These are phyloP conservation scores for Manduca sexta DNA, from an alignment of 1,140 invertebrate genomes.

Conservation along the genomic window DNA sequence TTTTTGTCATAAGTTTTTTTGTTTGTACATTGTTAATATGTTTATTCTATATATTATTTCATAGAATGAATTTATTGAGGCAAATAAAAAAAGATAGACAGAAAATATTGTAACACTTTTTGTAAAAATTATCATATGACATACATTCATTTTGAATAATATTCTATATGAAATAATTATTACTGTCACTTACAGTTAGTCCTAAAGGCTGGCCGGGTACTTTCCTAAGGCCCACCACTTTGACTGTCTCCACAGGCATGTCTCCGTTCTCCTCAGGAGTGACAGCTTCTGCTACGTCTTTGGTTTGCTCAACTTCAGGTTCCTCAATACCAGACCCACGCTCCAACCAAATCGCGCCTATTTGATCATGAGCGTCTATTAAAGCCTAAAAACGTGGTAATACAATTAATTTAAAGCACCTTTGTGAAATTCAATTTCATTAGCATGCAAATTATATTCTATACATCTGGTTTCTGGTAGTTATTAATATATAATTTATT, in stretches of 20 bases:
- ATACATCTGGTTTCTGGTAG: no score
- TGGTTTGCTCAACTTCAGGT: slow-evolving; percentile 29
- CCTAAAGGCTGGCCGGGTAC: slow-evolving; percentile 92
- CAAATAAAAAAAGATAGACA: no score
- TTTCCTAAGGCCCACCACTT: slow-evolving; percentile 92
- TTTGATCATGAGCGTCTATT: slow-evolving; percentile 75
- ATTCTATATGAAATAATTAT: not conserved
- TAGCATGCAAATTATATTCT: not conserved
- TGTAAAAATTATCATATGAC: no score
- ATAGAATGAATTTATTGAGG: no score
- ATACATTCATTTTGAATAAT: no score
- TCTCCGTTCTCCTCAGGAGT: slow-evolving; percentile 71
- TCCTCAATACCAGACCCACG: slow-evolving; percentile 70
- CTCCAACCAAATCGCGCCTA: slow-evolving; percentile 74
- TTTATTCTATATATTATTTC: no score
- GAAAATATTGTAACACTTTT: no score
- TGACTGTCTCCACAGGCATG: slow-evolving; percentile 84
- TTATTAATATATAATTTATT: no score
- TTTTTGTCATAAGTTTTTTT: no score
- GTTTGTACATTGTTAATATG: no score
- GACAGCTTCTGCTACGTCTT: slow-evolving; percentile 45
- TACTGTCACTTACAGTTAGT: slow-evolving; percentile 72
- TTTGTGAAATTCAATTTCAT: not conserved
- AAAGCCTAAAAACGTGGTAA: slow-evolving; percentile 60
- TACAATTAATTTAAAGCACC: no score